phyloP scores from a whole-genome alignment of 2,888 invertebrate genomes.

The Tricholauxania praeusta region DNA sequence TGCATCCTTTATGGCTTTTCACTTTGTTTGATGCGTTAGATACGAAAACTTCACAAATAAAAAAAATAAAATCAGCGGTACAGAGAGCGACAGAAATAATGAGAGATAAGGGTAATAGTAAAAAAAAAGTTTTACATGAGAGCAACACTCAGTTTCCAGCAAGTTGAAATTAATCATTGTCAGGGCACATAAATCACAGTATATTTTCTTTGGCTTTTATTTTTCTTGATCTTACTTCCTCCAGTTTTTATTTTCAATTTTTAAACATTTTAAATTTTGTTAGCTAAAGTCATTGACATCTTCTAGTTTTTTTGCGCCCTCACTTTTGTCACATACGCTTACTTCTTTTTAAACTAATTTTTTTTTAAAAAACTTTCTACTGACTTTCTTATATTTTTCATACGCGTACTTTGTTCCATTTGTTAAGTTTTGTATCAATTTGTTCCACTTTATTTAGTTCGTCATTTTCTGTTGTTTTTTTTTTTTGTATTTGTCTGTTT shows the following conservation, averaged over 20 bases:
- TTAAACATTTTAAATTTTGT: neutral
- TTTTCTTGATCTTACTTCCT: slow-evolving; percentile 12
- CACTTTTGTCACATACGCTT: slow-evolving; percentile 4
- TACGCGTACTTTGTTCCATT: no score
- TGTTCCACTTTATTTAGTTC: no score
- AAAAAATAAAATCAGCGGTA: slow-evolving; percentile 8
- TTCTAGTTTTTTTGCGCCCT: no score
- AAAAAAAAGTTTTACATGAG: slow-evolving; percentile 44
- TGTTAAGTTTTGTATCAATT: neutral
- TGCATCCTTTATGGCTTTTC: slow-evolving; percentile 2
- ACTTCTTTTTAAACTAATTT: neutral
- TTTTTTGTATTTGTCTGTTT: no score
- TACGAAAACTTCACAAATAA: slow-evolving; percentile 8
- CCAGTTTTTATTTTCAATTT: slow-evolving; percentile 7
- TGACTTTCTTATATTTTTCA: neutral
- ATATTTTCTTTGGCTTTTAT: slow-evolving; percentile 39
- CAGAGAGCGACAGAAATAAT: slow-evolving; percentile 13
- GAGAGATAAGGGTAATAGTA: slow-evolving; percentile 15
- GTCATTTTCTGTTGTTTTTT: no score
- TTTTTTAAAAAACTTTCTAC: neutral
- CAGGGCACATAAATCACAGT: slow-evolving; percentile 53
- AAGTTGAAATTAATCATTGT: slow-evolving; percentile 55
- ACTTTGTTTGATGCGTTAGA: slow-evolving; percentile 21
- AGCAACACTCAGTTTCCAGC: slow-evolving; percentile 21
- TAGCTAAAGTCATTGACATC: slow-evolving; percentile 7